Conservation (phyloP, 2,113 vertebrate genomes). For the Boleophthalmus pectinirostris region DNA sequence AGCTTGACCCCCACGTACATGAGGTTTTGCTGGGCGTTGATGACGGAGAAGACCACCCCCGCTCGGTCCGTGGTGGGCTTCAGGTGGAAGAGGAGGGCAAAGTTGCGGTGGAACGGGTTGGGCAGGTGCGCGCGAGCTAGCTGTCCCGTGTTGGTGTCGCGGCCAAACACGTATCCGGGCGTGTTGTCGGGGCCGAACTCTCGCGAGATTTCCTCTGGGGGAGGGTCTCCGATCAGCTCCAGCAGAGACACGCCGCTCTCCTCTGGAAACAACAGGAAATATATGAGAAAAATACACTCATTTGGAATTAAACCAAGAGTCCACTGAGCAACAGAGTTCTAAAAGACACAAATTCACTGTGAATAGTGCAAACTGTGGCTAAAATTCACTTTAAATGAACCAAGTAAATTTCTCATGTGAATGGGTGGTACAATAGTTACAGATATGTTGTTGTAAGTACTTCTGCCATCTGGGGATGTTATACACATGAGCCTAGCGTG, state of each 20-base stretch:
- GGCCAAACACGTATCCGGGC: conserved; percentile 81
- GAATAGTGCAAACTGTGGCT: no score
- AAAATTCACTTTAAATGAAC: no score
- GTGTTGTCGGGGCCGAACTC: conserved; percentile 76
- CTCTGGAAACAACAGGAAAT: conserved; percentile 72
- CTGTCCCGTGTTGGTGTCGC: conserved; percentile 80
- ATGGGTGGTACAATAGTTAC: no score
- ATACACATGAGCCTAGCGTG: no score
- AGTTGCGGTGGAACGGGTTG: conserved; percentile 85
- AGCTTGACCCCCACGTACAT: conserved; percentile 89
- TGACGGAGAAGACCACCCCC: conserved; percentile 87
- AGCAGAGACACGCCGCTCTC: conserved; percentile 81
- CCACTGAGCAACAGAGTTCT: neutral
- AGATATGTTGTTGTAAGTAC: no score
- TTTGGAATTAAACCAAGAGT: neutral
- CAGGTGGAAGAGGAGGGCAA: conserved; percentile 85
- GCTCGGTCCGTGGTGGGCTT: conserved; percentile 77
- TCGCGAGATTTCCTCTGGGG: conserved; percentile 76
- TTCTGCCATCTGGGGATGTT: no score
- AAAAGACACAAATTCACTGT: no score
- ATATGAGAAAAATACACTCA: conserved; percentile 28
- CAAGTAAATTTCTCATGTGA: no score
- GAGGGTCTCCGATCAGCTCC: conserved; percentile 88
- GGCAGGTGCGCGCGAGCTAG: conserved; percentile 85
- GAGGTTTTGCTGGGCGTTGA: conserved; percentile 80